Evolutionary conservation across 2,888 invertebrate species (phyloP).

Genomic region (Tipula confusa): DNA sequence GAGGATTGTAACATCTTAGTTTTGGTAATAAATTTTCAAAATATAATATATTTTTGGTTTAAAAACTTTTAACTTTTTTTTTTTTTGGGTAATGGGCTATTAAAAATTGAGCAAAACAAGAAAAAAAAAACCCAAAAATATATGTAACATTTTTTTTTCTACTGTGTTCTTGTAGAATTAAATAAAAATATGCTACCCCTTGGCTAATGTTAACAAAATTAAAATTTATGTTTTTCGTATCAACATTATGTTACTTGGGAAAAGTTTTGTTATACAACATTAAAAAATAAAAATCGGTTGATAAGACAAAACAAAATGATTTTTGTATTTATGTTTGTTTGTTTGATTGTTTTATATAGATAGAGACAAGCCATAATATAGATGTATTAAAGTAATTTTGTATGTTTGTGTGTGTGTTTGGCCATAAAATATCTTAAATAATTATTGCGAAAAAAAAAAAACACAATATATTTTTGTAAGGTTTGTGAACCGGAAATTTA

Average conservation of each 20-base stretch:
- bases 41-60: not conserved
- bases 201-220: conserved; percentile 25
- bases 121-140: not conserved
- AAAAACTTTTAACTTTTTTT: not conserved
- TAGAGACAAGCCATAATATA: not conserved
- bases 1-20: conserved; percentile 9
- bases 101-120: not conserved
- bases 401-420: not conserved
- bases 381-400: not conserved
- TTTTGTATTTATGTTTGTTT: not conserved
- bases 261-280: conserved; percentile 8
- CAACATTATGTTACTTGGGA: conserved; percentile 7
- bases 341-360: not conserved
- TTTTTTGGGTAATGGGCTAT: conserved; percentile 13
- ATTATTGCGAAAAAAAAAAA: not conserved
- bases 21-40: not conserved
- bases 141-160: not conserved
- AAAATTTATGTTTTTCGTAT: conserved; percentile 12
- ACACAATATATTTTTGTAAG: conserved; percentile 13
- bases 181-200: not conserved
- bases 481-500: not conserved
- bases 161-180: not conserved
- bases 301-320: not conserved
- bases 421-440: not conserved
- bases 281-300: conserved; percentile 9